phyloP scores from a whole-genome alignment of 2,888 invertebrate species.

The Dinocampus coccinellae region DNA sequence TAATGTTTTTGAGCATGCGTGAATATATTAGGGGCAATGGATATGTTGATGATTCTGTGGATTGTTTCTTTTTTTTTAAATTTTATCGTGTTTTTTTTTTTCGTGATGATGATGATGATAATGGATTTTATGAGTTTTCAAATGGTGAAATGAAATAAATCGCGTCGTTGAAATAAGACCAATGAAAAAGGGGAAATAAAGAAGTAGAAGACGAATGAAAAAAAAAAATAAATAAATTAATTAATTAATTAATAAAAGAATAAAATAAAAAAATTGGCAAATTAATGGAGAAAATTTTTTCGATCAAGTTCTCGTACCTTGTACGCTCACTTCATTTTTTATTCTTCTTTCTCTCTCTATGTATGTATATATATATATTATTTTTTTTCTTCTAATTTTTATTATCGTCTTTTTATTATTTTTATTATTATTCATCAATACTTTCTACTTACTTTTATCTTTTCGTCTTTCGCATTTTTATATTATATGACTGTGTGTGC shows the following conservation, averaged over 20 bases:
- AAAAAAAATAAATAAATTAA: neutral
- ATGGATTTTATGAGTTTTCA: neutral
- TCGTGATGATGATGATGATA: neutral
- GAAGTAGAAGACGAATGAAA: neutral
- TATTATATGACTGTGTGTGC: slow-evolving; percentile 26
- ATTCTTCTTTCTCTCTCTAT: no score
- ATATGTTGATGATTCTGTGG: neutral
- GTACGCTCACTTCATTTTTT: no score
- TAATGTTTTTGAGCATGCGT: neutral
- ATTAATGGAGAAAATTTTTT: slow-evolving; percentile 25
- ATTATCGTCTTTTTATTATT: neutral
- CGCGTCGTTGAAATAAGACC: no score
- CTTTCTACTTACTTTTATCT: slow-evolving; percentile 13
- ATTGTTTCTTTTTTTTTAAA: neutral
- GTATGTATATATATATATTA: no score
- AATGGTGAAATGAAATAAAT: neutral
- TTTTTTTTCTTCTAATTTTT: neutral
- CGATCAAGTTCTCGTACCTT: slow-evolving; percentile 14
- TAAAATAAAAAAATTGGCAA: slow-evolving; percentile 4
- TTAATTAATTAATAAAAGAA: no score
- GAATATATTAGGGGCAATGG: neutral
- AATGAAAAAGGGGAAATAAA: no score
- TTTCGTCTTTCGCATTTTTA: slow-evolving; percentile 11
- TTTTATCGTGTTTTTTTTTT: neutral
- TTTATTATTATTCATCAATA: neutral